Evolutionary conservation across 2,113 vertebrate genomes (phyloP).

Genomic region (Polypterus bichir): DNA sequence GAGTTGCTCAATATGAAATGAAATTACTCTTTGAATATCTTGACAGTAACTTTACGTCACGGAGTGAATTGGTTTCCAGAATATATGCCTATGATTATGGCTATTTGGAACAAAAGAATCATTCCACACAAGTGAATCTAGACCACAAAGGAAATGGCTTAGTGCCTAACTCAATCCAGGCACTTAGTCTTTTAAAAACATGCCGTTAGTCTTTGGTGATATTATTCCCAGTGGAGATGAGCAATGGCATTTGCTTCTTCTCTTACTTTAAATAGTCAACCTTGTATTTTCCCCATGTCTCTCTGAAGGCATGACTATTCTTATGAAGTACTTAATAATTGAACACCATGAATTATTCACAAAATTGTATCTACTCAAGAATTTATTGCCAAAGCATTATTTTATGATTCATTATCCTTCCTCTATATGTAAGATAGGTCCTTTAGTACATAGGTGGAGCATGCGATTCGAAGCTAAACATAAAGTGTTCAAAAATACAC

Average conservation of each 20-base stretch:
- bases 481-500: neutral
- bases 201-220: constrained; percentile 23
- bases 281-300: constrained; percentile 17
- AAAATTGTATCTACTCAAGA: constrained; percentile 3
- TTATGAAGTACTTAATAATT: constrained; percentile 22
- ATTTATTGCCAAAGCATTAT: constrained; percentile 10
- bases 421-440: constrained; percentile 6
- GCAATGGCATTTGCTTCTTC: constrained; percentile 20
- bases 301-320: constrained; percentile 19
- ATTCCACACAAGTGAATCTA: constrained; percentile 13
- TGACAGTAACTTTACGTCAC: no score
- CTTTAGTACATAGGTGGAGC: constrained; percentile 3
- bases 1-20: no score
- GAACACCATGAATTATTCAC: constrained; percentile 16
- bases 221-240: constrained; percentile 9
- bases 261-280: constrained; percentile 21
- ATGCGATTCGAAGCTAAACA: constrained; percentile 8
- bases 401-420: neutral
- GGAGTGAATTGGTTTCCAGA: no score
- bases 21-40: no score
- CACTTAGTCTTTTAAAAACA: constrained; percentile 22
- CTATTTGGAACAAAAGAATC: constrained; percentile 11
- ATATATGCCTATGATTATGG: no score
- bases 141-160: constrained; percentile 16
- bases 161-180: constrained; percentile 11